Base-by-base conservation (phyloP, 1,140 invertebrate genomes). In the Ditylenchus dipsaci region DNA sequence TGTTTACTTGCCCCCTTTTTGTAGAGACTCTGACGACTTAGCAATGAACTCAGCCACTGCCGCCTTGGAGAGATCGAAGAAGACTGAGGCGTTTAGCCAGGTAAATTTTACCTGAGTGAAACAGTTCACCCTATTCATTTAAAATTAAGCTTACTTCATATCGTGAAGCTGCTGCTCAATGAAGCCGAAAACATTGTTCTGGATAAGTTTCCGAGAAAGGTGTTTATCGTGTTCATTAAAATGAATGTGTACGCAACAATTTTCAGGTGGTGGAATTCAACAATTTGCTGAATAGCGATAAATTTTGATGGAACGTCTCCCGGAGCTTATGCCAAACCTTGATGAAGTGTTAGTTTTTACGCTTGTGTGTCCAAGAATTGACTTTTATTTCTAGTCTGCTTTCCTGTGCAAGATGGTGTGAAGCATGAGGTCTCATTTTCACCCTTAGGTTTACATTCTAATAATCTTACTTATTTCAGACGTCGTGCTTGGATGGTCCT, bases 211-310 rank as follows among this genome's bases (percentile, higher is more conserved):
- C 59, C 59, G 13, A 61, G n/a, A 30, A 26, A 53, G 23, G 23
- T 53, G 15, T 53, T 53, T n/a, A n/a, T n/a, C n/a, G n/a, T n/a
- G n/a, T n/a, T n/a, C n/a, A n/a, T n/a, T n/a, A n/a, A n/a, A n/a
- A n/a, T n/a, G n/a, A n/a, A n/a, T n/a, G n/a, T n/a, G n/a, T n/a
- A 45, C n/a, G 29, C 58, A 38, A 53, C 68, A 43, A 19, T 0
- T 33, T 1, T 72, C n/a, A 71, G 68, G 69, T 71, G 1, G 23
- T 71, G 19, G 63, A 76, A 38, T 75, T 71, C 57, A 76, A 71
- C 53, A 71, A 17, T 17, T 27, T 71, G 30, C 43, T 71, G 49
- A 75, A 71, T 17, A 75, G 62, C 30, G 47, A 33, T n/a, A 63
- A 71, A 23, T 71, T 74, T 27, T 38, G 23, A 65, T 64, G 21